phyloP scores from a whole-genome alignment of 2,113 vertebrate species.

The Proteles cristata region DNA sequence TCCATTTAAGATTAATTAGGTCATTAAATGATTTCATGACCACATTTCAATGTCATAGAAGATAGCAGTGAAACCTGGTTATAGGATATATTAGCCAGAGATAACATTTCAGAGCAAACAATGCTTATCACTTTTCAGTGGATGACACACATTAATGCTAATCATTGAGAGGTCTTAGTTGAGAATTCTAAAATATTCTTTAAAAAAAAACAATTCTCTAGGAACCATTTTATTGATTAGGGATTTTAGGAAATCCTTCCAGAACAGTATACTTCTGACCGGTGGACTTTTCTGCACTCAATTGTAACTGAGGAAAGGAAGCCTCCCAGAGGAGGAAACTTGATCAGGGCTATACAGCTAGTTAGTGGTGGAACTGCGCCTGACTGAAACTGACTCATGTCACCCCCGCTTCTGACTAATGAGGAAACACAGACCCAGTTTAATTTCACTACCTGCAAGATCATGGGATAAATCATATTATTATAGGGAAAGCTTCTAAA shows the following conservation, averaged over 20 bases:
- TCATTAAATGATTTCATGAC: constrained; percentile 29
- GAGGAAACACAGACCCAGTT: background rate
- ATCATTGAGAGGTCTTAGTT: background rate
- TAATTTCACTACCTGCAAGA: background rate
- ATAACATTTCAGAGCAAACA: background rate
- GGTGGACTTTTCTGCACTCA: background rate
- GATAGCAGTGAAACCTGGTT: background rate
- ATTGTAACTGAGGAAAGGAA: background rate
- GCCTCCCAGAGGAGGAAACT: background rate
- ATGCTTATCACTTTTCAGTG: background rate
- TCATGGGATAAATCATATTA: background rate
- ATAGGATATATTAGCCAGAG: background rate
- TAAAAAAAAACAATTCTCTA: background rate
- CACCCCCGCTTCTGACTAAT: background rate
- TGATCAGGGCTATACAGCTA: background rate
- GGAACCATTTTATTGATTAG: background rate
- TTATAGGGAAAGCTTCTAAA: background rate
- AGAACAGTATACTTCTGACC: background rate
- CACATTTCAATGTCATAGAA: background rate
- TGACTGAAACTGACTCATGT: background rate
- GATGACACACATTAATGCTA: background rate
- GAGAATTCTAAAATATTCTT: background rate
- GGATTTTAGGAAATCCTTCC: background rate
- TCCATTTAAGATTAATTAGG: constrained; percentile 43
- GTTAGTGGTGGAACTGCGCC: no score